Base-by-base conservation (phyloP, 1,140 invertebrate genomes). In the Drosophila lini region DNA sequence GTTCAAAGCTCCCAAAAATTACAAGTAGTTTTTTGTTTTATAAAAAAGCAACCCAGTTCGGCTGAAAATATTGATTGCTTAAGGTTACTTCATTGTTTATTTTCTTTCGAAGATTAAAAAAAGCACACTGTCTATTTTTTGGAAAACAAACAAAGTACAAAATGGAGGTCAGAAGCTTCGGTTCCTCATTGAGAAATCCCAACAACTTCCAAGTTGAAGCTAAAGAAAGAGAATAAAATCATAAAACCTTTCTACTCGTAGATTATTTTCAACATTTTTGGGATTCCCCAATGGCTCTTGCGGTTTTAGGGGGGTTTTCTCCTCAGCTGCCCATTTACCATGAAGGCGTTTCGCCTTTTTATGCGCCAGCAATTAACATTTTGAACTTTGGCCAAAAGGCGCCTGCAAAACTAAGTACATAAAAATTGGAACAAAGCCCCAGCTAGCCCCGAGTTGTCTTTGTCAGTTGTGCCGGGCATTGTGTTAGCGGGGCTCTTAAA, bases 391-490 rank as follows among this genome's bases (percentile, higher is more conserved):
- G 52, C 74, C 80, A 75, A 70, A 74, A 74, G 34, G n/a, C 53
- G 28, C 32, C 19, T 40, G 42, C 40, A 57, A 16, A 34, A 55
- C 57, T 58, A 73, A 79, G 48, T 75, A 60, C 78, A 71, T 55
- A 48, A 80, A 78, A 78, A 85, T 81, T 64, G 82, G 78, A 85
- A 85, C 82, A 86, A 82, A 86, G 70, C 47, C 75, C 67, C 62
- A 56, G 76, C 58, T 69, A 53, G 73, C 41, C 45, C 15, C 15
- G 28, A 11, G n/a, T 65, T 65, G 38, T 53, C 56, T 69, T 69
- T 79, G 59, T 80, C 42, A 42, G 40, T 62, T 41, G 34, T 31
- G 34, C 47, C 45, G 77, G 41, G 62, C 56, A 61, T 80, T 80
- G 71, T 80, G 57, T 50, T 71, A 69, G 25, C 62, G 16, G 28